Percentiles rank a stretch among this genome's conserved stretches.
These are phyloP conservation scores for Struthio camelus DNA, from an alignment of 2,113 vertebrate species.

Conservation along the genomic window DNA sequence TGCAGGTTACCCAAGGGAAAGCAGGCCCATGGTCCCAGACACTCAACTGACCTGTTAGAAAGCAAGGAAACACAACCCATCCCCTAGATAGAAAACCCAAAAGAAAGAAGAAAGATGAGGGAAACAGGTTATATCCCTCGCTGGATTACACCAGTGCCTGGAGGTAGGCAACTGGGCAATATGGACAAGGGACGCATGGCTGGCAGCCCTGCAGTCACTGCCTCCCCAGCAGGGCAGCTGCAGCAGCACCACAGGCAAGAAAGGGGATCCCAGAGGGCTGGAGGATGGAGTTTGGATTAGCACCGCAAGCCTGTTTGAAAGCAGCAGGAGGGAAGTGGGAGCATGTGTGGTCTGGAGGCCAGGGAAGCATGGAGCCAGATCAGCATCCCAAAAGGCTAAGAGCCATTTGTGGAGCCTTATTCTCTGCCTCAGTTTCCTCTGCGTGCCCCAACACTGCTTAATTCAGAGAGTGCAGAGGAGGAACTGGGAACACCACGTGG, in stretches of 20 bases:
- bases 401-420: background rate
- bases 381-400: background rate
- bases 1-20: background rate
- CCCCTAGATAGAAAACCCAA: background rate
- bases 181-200: background rate
- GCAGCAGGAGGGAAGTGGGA: background rate
- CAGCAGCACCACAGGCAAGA: background rate
- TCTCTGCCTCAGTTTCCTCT: background rate
- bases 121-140: background rate
- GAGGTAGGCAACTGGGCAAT: background rate
- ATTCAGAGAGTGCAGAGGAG: background rate
- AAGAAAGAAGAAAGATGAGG: background rate
- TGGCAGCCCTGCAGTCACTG: background rate
- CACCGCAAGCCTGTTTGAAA: background rate
- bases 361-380: background rate
- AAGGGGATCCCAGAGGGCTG: accelerated
- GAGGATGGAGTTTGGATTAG: background rate
- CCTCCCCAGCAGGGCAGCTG: background rate
- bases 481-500: background rate
- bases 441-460: background rate
- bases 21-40: background rate
- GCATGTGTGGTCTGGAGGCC: background rate
- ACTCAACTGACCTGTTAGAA: background rate
- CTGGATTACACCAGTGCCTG: accelerated
- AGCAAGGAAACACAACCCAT: background rate